A percentile compares a stretch with the other conserved stretches of the same genome.
Evolutionary conservation across 2,797 vertebrate genomes (phyloP).

Genomic region (Spheniscus humboldti): DNA sequence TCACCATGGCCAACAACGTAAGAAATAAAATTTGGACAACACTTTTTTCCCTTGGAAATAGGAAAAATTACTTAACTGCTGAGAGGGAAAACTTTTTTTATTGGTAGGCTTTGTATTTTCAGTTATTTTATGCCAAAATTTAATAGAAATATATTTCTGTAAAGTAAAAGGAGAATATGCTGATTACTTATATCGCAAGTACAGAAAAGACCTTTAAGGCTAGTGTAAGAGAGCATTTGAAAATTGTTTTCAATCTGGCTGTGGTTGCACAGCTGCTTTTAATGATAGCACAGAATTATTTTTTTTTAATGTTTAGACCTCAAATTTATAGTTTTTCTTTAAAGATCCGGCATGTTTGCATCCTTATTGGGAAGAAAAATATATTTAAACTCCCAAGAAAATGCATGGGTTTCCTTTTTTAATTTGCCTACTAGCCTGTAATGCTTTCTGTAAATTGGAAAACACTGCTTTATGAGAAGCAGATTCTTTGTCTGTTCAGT

Average conservation of each 20-base stretch:
- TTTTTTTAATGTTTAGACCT: not conserved
- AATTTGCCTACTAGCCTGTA: not conserved
- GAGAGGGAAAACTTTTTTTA: not conserved
- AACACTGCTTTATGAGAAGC: not conserved
- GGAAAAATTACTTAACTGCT: not conserved
- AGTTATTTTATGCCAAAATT: not conserved
- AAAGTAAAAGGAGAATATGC: not conserved
- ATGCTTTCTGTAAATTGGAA: not conserved
- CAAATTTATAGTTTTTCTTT: not conserved
- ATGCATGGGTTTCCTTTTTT: not conserved
- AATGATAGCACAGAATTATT: not conserved
- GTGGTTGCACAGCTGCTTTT: not conserved
- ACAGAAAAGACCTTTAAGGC: not conserved
- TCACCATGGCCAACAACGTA: not conserved
- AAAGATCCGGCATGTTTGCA: not conserved
- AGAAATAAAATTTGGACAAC: not conserved
- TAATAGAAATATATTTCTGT: not conserved
- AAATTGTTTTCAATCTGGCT: not conserved
- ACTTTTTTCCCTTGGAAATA: not conserved
- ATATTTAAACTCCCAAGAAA: not conserved
- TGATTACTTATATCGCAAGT: not conserved
- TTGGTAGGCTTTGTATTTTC: not conserved
- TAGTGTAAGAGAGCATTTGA: not conserved
- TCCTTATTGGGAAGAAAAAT: not conserved
- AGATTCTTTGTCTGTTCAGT: not conserved